Conservation (phyloP, 30 jellyfish, hydroid and myxozoan genomes). For the Haliclystus octoradiatus region DNA sequence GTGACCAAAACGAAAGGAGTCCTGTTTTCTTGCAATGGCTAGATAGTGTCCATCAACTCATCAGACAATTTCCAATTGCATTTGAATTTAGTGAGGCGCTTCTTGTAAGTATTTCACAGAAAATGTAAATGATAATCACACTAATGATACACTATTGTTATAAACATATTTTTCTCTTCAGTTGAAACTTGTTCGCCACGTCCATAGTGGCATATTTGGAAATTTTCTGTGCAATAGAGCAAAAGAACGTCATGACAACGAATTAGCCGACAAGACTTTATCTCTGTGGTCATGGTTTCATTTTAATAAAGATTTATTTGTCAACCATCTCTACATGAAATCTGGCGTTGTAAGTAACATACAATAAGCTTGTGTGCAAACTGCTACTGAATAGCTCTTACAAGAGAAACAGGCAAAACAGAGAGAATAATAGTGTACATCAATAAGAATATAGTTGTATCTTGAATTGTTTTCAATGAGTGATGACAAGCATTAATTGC, state of each 20-base stretch:
- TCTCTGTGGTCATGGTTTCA: conserved; percentile 67
- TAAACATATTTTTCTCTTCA: conserved; percentile 13
- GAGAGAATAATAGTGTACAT: too few species aligned
- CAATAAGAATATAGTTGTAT: too few species aligned
- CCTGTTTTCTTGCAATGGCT: conserved; percentile 92
- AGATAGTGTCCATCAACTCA: conserved; percentile 74
- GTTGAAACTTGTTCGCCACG: conserved; percentile 77
- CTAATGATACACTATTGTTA: too few species aligned
- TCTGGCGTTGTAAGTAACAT: too few species aligned
- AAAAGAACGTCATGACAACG: conserved; percentile 46
- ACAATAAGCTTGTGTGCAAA: too few species aligned
- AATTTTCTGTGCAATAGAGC: conserved; percentile 74
- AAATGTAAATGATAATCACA: too few species aligned
- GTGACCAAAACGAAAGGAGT: conserved; percentile 71
- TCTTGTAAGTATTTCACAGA: conserved; percentile 65
- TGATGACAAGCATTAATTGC: too few species aligned
- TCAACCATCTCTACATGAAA: too few species aligned
- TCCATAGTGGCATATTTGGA: conserved; percentile 84
- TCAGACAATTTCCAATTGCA: conserved; percentile 78
- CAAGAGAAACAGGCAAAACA: too few species aligned
- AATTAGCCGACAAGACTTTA: conserved; percentile 38
- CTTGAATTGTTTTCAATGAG: too few species aligned
- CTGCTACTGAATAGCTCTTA: too few species aligned
- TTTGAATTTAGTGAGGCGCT: conserved; percentile 76
- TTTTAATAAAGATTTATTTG: too few species aligned